Conservation (phyloP, 2,797 vertebrate genomes). For the Sparus aurata region DNA sequence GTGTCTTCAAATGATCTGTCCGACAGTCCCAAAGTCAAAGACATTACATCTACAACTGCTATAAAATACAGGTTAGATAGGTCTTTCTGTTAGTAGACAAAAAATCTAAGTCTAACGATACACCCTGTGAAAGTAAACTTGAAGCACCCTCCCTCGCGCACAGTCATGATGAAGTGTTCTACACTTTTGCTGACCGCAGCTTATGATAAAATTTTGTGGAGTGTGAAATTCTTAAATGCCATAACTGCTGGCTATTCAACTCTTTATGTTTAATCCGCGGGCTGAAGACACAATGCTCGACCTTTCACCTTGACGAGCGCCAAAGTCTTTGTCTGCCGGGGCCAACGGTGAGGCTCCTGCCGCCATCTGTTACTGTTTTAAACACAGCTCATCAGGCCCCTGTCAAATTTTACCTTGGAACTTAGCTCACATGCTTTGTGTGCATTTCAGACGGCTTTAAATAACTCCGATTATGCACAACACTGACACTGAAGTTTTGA, state of each 20-base stretch:
- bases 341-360: conserved; percentile 33
- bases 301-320: conserved; percentile 65
- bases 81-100: no score
- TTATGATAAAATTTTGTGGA: conserved; percentile 64
- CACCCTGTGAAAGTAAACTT: conserved; percentile 19
- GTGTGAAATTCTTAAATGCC: conserved; percentile 65
- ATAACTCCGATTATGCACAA: conserved; percentile 37
- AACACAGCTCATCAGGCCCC: conserved; percentile 31
- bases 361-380: conserved; percentile 45
- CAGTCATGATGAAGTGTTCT: conserved; percentile 23
- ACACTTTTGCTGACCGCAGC: conserved; percentile 62
- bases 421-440: conserved; percentile 4
- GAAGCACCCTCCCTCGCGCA: not conserved
- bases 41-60: not conserved
- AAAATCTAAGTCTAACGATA: not conserved
- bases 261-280: conserved; percentile 58
- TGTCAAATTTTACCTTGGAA: conserved; percentile 28
- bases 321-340: conserved; percentile 50
- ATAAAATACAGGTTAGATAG: not conserved
- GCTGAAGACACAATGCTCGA: conserved; percentile 53
- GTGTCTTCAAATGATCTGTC: not conserved
- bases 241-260: conserved; percentile 56
- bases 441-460: conserved; percentile 37
- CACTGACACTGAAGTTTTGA: conserved; percentile 36
- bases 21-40: not conserved